Evolutionary conservation across 2,113 vertebrate genomes (phyloP).

Genomic region (Epinephelus fuscoguttatus): DNA sequence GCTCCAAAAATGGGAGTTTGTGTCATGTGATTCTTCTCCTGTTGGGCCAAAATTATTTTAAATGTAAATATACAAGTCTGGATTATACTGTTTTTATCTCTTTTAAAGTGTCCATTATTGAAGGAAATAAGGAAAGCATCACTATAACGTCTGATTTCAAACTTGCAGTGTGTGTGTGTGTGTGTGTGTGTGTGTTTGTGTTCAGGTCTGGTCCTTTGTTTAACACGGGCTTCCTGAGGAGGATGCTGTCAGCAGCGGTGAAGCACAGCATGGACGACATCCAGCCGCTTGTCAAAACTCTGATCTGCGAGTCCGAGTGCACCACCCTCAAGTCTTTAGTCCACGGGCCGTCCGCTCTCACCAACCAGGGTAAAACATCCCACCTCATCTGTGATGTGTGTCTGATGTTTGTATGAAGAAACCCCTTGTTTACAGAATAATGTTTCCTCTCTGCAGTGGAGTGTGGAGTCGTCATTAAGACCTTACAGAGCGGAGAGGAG

Average conservation of each 20-base stretch:
- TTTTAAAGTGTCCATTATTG: not conserved
- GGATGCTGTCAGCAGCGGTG: constrained; percentile 92
- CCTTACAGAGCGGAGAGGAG: constrained; percentile 83
- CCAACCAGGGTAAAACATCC: constrained; percentile 88
- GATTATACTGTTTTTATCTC: not conserved
- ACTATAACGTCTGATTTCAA: not conserved
- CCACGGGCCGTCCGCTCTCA: constrained; percentile 79
- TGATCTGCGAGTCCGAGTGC: constrained; percentile 95
- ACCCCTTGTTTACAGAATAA: not conserved
- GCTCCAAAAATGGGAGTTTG: too few relatives aligned
- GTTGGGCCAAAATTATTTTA: not conserved
- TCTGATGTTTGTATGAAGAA: too few relatives aligned
- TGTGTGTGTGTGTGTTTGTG: constrained; percentile 10
- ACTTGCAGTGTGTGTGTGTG: constrained; percentile 11
- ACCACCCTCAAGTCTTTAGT: constrained; percentile 87
- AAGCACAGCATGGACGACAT: constrained; percentile 92
- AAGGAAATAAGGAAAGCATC: not conserved
- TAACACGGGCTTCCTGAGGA: constrained; percentile 92
- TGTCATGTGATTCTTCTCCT: not conserved
- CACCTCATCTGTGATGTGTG: not conserved
- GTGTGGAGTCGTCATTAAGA: constrained; percentile 91
- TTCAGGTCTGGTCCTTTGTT: constrained; percentile 92
- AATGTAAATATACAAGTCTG: not conserved
- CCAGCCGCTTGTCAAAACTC: constrained; percentile 92
- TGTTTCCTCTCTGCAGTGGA: constrained; percentile 87